These are phyloP conservation scores for Corticium candelabrum DNA, from an alignment of 37 sponge, comb jelly and placozoan genomes.

Conservation along the genomic window DNA sequence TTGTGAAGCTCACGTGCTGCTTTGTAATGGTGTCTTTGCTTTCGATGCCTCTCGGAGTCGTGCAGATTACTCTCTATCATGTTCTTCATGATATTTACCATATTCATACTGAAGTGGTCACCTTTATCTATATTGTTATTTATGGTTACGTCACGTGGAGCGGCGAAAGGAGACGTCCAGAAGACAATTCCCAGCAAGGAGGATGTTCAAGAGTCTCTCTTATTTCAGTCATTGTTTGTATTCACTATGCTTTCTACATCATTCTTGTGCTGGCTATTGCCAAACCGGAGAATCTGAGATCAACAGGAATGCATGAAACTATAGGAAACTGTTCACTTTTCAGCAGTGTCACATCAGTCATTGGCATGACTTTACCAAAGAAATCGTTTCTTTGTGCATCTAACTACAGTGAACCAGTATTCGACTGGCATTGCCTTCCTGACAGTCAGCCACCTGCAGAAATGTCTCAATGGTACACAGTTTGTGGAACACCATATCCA, in stretches of 20 bases:
- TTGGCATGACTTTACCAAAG: conserved; percentile 16
- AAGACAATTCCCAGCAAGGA: neutral
- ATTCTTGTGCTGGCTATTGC: conserved; percentile 12
- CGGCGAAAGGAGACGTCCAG: conserved; percentile 7
- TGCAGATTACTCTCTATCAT: conserved; percentile 19
- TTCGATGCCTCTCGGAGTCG: conserved; percentile 20
- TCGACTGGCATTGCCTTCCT: conserved; percentile 26
- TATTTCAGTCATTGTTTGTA: neutral
- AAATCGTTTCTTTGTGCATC: conserved; percentile 21
- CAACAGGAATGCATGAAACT: conserved; percentile 30
- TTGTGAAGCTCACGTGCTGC: conserved; percentile 2
- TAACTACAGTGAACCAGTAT: conserved; percentile 22
- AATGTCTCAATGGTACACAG: conserved; percentile 13
- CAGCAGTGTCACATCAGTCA: conserved; percentile 11
- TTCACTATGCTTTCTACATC: conserved; percentile 26
- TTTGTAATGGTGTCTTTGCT: conserved; percentile 3
- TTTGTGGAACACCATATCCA: conserved; percentile 33
- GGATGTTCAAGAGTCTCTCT: neutral
- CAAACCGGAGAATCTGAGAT: conserved; percentile 16
- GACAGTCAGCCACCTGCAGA: neutral
- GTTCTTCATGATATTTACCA: conserved; percentile 23
- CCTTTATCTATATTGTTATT: conserved; percentile 1
- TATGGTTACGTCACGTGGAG: conserved; percentile 23
- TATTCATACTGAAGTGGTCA: conserved; percentile 27
- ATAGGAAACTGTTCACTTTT: conserved; percentile 12